These are phyloP conservation scores for Lysiphlebus fabarum DNA, from an alignment of 1,140 invertebrate species.

Conservation along the genomic window DNA sequence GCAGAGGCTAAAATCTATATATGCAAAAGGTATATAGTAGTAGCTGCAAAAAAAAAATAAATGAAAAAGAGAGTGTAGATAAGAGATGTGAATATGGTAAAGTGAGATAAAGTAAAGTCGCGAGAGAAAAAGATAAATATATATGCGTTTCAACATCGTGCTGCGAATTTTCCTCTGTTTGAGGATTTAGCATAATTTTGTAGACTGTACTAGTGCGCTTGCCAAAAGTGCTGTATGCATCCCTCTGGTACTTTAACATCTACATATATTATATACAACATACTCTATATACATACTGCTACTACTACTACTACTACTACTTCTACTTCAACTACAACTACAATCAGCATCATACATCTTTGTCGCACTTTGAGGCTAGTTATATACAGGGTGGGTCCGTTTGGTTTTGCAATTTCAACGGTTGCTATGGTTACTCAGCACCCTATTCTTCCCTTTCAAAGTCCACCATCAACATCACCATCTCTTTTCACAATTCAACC, in stretches of 20 bases:
- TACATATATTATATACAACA: too few species aligned
- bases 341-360: conserved; percentile 13
- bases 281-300: too few species aligned
- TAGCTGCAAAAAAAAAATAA: background rate
- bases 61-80: background rate
- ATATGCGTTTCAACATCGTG: conserved; percentile 28
- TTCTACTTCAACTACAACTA: too few species aligned
- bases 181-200: conserved; percentile 41
- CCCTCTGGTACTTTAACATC: too few species aligned
- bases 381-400: conserved; percentile 45
- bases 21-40: background rate
- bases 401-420: conserved; percentile 39
- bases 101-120: background rate
- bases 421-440: conserved; percentile 47
- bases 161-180: conserved; percentile 37
- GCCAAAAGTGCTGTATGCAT: conserved; percentile 29
- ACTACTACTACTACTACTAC: too few species aligned
- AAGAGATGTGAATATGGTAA: background rate
- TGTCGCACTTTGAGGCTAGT: conserved; percentile 31
- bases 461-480: conserved; percentile 18
- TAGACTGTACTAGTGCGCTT: conserved; percentile 30
- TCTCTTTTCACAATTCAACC: conserved; percentile 13
- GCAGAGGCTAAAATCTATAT: too few species aligned
- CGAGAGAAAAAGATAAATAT: background rate
- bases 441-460: conserved; percentile 36